These are phyloP conservation scores for Volucella inflata DNA, from an alignment of 2,888 invertebrate species.

Conservation along the genomic window DNA sequence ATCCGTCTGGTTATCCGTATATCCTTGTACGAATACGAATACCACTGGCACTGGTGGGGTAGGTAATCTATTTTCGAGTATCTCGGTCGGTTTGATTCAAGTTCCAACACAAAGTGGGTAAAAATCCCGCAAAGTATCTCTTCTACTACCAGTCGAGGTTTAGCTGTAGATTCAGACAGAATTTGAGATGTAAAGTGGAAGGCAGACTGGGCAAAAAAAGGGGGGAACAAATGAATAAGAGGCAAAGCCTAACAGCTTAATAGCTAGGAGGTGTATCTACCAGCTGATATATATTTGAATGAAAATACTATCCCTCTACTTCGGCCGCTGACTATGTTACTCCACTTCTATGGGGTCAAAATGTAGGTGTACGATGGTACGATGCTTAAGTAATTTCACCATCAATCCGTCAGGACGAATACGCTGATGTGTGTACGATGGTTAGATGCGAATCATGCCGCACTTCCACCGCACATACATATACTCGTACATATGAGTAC, in stretches of 20 bases:
- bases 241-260: slow-evolving; percentile 46
- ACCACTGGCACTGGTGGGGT: slow-evolving; percentile 10
- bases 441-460: slow-evolving; percentile 2
- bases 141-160: slow-evolving; percentile 11
- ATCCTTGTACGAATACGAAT: too few relatives aligned
- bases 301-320: too few relatives aligned
- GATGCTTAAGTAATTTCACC: slow-evolving; percentile 56
- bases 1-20: not conserved
- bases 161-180: slow-evolving; percentile 24
- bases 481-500: too few relatives aligned
- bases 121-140: slow-evolving; percentile 63
- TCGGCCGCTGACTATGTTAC: not conserved
- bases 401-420: slow-evolving; percentile 47
- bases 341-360: slow-evolving; percentile 31
- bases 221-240: slow-evolving; percentile 10
- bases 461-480: too few relatives aligned
- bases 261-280: slow-evolving; percentile 22
- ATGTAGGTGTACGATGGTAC: slow-evolving; percentile 37
- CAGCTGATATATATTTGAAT: not conserved
- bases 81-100: slow-evolving; percentile 70
- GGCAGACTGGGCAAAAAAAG: not conserved
- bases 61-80: slow-evolving; percentile 73
- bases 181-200: slow-evolving; percentile 20
- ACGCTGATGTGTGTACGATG: slow-evolving; percentile 21
- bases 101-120: slow-evolving; percentile 68